phyloP scores from a whole-genome alignment of 2,888 invertebrate species.

The Agriopis leucophaearia region DNA sequence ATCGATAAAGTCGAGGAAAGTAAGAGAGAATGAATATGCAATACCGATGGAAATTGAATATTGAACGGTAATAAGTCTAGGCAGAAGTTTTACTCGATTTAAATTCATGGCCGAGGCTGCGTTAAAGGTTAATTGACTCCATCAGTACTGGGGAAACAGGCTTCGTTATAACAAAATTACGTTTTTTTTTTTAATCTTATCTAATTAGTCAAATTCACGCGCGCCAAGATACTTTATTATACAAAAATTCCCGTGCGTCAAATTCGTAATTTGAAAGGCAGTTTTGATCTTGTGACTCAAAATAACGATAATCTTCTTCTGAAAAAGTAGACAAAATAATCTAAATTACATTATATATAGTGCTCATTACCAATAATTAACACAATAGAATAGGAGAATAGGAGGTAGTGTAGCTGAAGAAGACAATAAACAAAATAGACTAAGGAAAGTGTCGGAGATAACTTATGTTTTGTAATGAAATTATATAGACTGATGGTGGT shows the following conservation, averaged over 20 bases:
- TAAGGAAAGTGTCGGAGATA: no score
- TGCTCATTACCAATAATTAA: no score
- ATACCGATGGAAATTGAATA: slow-evolving; percentile 55
- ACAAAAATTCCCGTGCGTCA: neutral
- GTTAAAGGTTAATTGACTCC: slow-evolving; percentile 32
- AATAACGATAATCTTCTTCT: no score
- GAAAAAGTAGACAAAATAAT: neutral
- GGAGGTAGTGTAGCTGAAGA: no score
- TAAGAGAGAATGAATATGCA: slow-evolving; percentile 59
- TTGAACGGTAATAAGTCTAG: slow-evolving; percentile 55
- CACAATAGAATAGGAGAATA: no score
- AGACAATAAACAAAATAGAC: no score
- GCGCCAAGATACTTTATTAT: neutral
- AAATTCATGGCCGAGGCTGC: slow-evolving; percentile 23
- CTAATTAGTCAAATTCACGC: slow-evolving; percentile 6
- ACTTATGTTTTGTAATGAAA: no score
- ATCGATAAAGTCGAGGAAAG: slow-evolving; percentile 47
- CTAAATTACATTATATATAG: neutral
- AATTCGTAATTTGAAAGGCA: neutral
- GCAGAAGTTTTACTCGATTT: slow-evolving; percentile 37
- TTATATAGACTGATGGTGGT: no score
- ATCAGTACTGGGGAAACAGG: slow-evolving; percentile 12
- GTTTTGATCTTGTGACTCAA: neutral
- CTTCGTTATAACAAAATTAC: neutral
- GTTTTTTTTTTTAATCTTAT: neutral